Evolutionary conservation across 2,113 vertebrate genomes (phyloP), one percentile per base, ranked within the genome.

Genomic region (Daboia siamensis): DNA sequence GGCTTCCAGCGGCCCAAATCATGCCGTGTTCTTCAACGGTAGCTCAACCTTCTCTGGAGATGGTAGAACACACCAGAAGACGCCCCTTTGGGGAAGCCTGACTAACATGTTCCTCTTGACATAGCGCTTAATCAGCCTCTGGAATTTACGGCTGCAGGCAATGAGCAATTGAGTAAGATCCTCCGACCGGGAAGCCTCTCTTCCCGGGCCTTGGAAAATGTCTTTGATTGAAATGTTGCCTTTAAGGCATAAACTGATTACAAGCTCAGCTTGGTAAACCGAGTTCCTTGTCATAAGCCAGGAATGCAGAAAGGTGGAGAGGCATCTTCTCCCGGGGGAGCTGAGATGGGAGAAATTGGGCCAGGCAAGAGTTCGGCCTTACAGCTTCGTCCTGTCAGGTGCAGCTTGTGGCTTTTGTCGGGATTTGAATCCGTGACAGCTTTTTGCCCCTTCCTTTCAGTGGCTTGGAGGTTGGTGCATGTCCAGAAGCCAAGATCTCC

Each of bases 231-330:
- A 51, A 56, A 91, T 1, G 23, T 69, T 51, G 56, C 91, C 91
- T 93, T 90, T 20, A 86, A 93, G 96, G 95, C 92, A 91, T 91
- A 94, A 96, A 96, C 92, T 95, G 94, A 96, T 95, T 97, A 95
- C 95, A 94, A 93, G 92, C 64, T 92, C 44, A 84, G 39, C 87
- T 93, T 95, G 59, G 94, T 95, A 96, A 96, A 97, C 5, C 39
- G 90, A 91, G 86, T 0, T 0, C 1, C 90, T 92, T 86, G 0
- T 0, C 91, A 57, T 93, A 39, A 93, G 51, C 61, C 86, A 92
- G 86, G 87, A 93, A 96, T 96, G 94, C 95, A 90, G 44, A 8
- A 93, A 93, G 94, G 95, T 69, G 33, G 89, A 88, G 86, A 23
- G 54, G 90, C 92, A 88, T 33, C 61, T 95, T 95, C 91, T 93